Percentiles rank a stretch among this genome's conserved stretches.
These are phyloP conservation scores for Ciona savignyi DNA, from an alignment of 23 tunicate genomes.

Conservation along the genomic window DNA sequence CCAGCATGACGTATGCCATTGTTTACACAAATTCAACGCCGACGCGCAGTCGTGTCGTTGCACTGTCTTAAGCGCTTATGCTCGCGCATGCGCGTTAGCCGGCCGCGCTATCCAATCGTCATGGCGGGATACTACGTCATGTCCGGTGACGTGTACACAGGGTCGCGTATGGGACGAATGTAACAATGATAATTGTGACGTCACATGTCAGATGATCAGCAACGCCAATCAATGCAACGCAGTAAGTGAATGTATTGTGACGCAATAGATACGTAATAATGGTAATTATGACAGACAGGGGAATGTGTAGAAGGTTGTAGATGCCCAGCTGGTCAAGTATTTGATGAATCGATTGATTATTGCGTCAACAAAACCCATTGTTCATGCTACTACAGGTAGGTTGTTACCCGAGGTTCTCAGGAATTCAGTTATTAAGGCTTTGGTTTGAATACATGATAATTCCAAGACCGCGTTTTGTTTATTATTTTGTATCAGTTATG, in stretches of 20 bases:
- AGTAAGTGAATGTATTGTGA: no score
- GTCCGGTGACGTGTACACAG: slow-evolving; percentile 35
- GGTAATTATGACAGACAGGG: slow-evolving; percentile 13
- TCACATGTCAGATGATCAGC: slow-evolving; percentile 73
- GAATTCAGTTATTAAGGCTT: no score
- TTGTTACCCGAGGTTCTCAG: neutral
- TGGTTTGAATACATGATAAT: no score
- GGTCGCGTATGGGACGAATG: slow-evolving; percentile 79
- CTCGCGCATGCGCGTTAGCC: slow-evolving; percentile 65
- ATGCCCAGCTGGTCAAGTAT: slow-evolving; percentile 66
- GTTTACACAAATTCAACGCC: slow-evolving; percentile 50
- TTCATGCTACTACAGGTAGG: slow-evolving; percentile 58
- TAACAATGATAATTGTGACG: slow-evolving; percentile 48
- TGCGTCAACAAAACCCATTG: slow-evolving; percentile 57
- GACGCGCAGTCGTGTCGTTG: slow-evolving; percentile 47
- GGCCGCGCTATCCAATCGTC: slow-evolving; percentile 28
- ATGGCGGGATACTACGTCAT: slow-evolving; percentile 61
- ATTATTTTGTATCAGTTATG: no score
- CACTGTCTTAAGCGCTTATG: slow-evolving; percentile 66
- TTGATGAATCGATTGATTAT: slow-evolving; percentile 27
- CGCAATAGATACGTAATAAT: no score
- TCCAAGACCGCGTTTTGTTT: neutral
- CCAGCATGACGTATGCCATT: slow-evolving; percentile 79
- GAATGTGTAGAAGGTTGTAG: slow-evolving; percentile 83
- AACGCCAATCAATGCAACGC: slow-evolving; percentile 36